These are phyloP conservation scores for Syngnathus typhle DNA, from an alignment of 2,113 vertebrate species.

Conservation along the genomic window DNA sequence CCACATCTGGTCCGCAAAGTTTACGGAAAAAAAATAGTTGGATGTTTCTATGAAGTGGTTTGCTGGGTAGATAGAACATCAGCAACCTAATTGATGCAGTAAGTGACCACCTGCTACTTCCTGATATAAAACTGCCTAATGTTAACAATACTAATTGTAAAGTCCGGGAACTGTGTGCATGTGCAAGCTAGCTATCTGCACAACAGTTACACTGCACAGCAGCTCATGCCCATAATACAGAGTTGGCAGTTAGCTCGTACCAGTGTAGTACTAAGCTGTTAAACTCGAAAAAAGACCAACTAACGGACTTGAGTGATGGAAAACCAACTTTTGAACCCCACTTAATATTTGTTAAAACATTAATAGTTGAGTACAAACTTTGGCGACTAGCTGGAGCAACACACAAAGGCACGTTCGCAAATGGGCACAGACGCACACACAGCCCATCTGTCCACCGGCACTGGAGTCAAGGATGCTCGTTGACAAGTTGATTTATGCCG, in stretches of 20 bases:
- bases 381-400: constrained; percentile 14
- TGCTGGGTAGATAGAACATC: not conserved
- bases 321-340: constrained; percentile 13
- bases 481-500: constrained; percentile 61
- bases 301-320: constrained; percentile 20
- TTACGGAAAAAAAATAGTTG: not conserved
- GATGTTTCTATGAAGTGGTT: constrained; percentile 2
- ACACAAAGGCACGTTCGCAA: constrained; percentile 6
- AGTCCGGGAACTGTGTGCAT: not conserved
- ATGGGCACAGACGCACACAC: constrained; percentile 13
- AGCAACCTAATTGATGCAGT: not conserved
- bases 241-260: too few species aligned
- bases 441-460: constrained; percentile 49
- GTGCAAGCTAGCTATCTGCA: too few species aligned
- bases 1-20: not conserved
- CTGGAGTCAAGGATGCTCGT: constrained; percentile 47
- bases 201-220: not conserved
- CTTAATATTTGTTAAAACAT: constrained; percentile 11
- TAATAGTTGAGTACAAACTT: constrained; percentile 25
- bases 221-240: too few species aligned
- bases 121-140: not conserved
- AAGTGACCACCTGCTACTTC: not conserved
- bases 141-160: not conserved
- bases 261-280: too few species aligned
- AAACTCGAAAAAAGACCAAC: not conserved